Percentiles rank a stretch among this genome's conserved stretches.
Conservation (phyloP, 2,113 vertebrate genomes). For the Antechinus stuartii region DNA sequence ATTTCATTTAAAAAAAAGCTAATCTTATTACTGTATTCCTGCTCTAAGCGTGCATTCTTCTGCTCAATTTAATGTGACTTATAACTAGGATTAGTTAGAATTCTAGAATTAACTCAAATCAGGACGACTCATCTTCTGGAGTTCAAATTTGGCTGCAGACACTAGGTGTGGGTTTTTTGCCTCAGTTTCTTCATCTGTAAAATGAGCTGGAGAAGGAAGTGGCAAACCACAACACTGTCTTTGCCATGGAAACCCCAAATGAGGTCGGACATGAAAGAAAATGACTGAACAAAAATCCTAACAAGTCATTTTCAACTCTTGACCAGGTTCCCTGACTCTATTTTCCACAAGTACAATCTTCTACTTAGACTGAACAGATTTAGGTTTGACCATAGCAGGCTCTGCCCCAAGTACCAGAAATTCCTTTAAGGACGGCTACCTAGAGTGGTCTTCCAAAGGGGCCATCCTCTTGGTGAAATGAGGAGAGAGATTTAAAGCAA, state of each 20-base stretch:
- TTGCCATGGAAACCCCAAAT: background rate
- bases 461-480: background rate
- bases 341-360: background rate
- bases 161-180: background rate
- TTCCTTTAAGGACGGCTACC: background rate
- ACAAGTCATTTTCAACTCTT: background rate
- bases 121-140: background rate
- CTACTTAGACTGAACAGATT: background rate
- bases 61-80: background rate
- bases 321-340: background rate
- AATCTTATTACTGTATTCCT: background rate
- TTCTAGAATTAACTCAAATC: background rate
- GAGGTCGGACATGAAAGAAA: background rate
- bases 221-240: background rate
- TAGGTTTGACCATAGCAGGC: background rate
- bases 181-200: background rate
- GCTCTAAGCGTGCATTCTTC: background rate
- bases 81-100: background rate
- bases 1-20: conserved; percentile 5
- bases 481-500: background rate
- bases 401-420: background rate
- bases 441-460: background rate
- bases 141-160: background rate
- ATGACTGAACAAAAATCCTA: background rate
- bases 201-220: background rate